Percentiles rank a stretch among this genome's conserved stretches.
Conservation (phyloP, 2,113 vertebrate genomes). For the Hydropotes inermis region DNA sequence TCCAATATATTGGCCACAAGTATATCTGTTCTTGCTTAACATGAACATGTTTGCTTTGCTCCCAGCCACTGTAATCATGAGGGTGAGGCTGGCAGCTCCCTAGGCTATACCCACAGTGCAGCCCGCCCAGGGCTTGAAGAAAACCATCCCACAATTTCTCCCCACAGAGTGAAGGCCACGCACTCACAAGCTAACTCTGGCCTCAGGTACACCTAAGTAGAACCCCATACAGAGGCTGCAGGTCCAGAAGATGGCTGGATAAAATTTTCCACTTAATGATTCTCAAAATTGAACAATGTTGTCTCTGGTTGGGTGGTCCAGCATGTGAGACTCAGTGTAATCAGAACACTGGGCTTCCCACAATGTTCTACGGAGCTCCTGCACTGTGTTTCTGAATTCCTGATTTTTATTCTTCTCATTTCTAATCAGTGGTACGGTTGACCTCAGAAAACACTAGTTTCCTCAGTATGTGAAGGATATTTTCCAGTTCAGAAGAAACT, state of each 20-base stretch:
- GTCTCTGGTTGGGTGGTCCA: background rate
- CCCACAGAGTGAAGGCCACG: background rate
- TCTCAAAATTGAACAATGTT: background rate
- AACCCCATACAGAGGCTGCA: background rate
- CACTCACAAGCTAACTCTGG: background rate
- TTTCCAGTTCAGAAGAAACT: background rate
- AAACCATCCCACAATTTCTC: background rate
- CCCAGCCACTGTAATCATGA: too few species aligned
- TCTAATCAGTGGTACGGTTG: background rate
- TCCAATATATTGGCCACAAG: background rate
- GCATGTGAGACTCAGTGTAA: background rate
- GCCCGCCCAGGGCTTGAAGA: accelerated
- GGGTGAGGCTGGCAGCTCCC: background rate
- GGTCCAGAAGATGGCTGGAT: background rate
- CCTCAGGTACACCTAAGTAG: background rate
- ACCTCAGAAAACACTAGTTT: background rate
- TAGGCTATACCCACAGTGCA: accelerated
- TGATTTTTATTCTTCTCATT: background rate
- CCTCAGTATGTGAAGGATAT: background rate
- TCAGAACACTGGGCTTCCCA: background rate
- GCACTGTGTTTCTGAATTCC: background rate
- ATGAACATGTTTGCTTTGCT: background rate
- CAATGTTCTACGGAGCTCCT: background rate
- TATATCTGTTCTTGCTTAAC: background rate
- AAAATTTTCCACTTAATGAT: background rate